phyloP scores from a whole-genome alignment of 1,140 invertebrate species.

The Drosophila carrolli region DNA sequence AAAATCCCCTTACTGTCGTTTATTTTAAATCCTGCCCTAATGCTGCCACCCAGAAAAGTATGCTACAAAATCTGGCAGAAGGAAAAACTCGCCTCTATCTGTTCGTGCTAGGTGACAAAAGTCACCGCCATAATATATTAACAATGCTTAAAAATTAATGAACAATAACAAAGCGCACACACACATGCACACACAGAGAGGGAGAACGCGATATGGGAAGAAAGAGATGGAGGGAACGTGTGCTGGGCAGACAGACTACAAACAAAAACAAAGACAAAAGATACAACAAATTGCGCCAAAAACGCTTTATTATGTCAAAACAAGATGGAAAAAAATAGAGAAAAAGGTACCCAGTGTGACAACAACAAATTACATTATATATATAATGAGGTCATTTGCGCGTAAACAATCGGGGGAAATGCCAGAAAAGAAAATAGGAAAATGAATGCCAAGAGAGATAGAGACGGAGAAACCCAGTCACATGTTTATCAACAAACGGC shows the following conservation, averaged over 20 bases:
- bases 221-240: neutral
- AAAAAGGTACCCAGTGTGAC: conserved; percentile 22
- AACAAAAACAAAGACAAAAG: conserved; percentile 31
- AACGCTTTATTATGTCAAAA: conserved; percentile 78
- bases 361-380: conserved; percentile 75
- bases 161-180: conserved; percentile 57
- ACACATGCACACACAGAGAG: conserved; percentile 2
- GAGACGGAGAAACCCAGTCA: conserved; percentile 20
- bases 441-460: conserved; percentile 4
- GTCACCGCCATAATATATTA: conserved; percentile 70
- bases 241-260: conserved; percentile 28
- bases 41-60: conserved; percentile 4
- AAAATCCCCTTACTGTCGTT: neutral
- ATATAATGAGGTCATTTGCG: conserved; percentile 81
- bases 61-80: conserved; percentile 3
- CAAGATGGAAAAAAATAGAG: conserved; percentile 43
- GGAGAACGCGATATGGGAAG: neutral
- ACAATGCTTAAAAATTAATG: conserved; percentile 76
- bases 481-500: conserved; percentile 79
- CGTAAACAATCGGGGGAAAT: conserved; percentile 69
- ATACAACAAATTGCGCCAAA: conserved; percentile 62
- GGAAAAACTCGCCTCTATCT: neutral
- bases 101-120: conserved; percentile 26
- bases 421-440: conserved; percentile 2
- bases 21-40: neutral